Conservation (phyloP, 2,888 invertebrate genomes). For the Chelonus formosanus region DNA sequence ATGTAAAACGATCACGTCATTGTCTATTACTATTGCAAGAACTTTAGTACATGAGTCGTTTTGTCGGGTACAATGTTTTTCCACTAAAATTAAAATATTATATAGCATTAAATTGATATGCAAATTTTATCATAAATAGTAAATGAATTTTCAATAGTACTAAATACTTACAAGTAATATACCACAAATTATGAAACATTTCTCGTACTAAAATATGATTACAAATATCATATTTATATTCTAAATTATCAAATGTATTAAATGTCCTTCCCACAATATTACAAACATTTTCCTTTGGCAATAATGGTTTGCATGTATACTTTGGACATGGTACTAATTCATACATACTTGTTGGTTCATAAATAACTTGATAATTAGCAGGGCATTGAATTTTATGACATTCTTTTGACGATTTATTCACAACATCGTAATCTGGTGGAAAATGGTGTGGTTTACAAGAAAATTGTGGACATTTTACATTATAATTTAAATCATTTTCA, state of each 20-base stretch:
- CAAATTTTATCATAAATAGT: not conserved
- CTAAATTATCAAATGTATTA: constrained; percentile 80
- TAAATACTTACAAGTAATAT: constrained; percentile 71
- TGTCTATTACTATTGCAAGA: constrained; percentile 74
- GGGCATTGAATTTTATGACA: constrained; percentile 71
- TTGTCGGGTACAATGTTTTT: constrained; percentile 71
- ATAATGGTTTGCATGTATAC: constrained; percentile 73
- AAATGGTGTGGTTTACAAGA: constrained; percentile 68
- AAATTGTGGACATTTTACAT: constrained; percentile 67
- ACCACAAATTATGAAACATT: constrained; percentile 74
- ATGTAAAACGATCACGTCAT: constrained; percentile 67
- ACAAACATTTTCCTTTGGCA: constrained; percentile 73
- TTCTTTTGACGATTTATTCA: constrained; percentile 43
- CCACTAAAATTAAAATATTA: constrained; percentile 65
- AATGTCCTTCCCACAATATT: constrained; percentile 80
- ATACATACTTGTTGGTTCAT: constrained; percentile 62
- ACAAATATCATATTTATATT: constrained; percentile 83
- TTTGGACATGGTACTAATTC: constrained; percentile 59
- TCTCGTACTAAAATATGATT: constrained; percentile 80
- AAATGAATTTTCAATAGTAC: constrained; percentile 14
- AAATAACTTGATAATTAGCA: constrained; percentile 68
- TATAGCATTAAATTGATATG: not conserved
- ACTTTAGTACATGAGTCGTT: constrained; percentile 70
- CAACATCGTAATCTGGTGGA: constrained; percentile 58
- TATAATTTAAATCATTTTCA: constrained; percentile 15